Base-by-base conservation (phyloP, 2,113 vertebrate species). In the Morone chrysops region DNA sequence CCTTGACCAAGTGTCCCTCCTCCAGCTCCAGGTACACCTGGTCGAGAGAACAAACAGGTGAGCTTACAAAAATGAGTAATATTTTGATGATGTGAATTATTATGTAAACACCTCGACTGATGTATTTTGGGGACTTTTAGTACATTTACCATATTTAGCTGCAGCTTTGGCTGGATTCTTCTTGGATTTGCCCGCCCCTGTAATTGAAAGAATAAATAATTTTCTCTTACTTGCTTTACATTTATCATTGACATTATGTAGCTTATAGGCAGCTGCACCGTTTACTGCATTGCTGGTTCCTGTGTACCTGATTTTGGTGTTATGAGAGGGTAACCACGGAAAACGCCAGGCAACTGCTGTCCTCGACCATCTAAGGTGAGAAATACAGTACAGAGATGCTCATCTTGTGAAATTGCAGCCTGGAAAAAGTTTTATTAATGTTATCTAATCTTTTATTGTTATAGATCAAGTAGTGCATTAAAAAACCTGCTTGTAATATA, bases 271-370 rank as follows among this genome's bases (percentile, higher is more conserved):
- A 53, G 13, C 8, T 68, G 36, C 4, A 48, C 1, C 38, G 8
- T 54, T 72, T 11, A 13, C 2, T 59, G 12, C 5, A 17, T 51
- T 31, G 8, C 63, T 40, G 10, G 5, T 13, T 82, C 8, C 17
- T 53, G 20, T 85, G 4, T 92, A 94, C 94, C 94, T 91, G 92
- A 62, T 89, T 94, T 94, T 72, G 94, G 94, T 51, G 92, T 71
- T 85, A 94, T 91, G 18, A 94, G 92, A 69, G 94, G 94, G 75
- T 93, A 94, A 60, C 94, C 94, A 70, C 90, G 94, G 63, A 94
- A 93, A 78, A 94, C 89, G 2, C 94, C 94, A 25, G 93, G 90
- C 36, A 94, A 18, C 36, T 77, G 91, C 68, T 93, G 93, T 81
- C 86, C 91, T 10, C 85, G 92, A 56, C 93, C 93, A 85, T 84